A percentile compares a stretch with the other conserved stretches of the same genome.
Conservation (phyloP, 2,113 vertebrate genomes). For the Cervus canadensis region DNA sequence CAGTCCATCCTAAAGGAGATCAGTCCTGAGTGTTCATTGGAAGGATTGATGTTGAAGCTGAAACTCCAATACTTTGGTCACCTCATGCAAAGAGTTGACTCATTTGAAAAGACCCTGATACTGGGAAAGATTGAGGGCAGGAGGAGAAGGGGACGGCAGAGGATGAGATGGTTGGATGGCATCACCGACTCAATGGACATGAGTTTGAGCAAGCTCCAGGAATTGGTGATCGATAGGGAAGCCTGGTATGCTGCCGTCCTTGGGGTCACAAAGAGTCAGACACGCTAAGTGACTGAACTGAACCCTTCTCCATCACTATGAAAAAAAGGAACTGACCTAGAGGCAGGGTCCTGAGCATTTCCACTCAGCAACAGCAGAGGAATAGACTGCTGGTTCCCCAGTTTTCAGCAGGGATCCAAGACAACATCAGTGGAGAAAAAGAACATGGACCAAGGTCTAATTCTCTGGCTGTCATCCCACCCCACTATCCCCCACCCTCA, state of each 20-base stretch:
- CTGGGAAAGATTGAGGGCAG: background rate
- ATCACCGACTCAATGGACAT: background rate
- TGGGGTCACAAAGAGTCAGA: background rate
- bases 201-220: background rate
- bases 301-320: background rate
- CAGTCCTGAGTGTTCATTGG: background rate
- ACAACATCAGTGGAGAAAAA: background rate
- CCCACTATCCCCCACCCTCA: rapidly evolving
- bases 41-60: background rate
- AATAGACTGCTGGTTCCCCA: background rate
- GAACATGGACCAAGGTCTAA: background rate
- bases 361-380: background rate
- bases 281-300: background rate
- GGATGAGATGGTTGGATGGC: background rate
- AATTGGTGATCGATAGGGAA: background rate
- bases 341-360: background rate
- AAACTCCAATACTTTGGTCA: background rate
- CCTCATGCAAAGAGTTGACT: background rate
- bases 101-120: background rate
- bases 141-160: background rate
- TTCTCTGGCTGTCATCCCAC: background rate
- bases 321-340: background rate
- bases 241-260: background rate
- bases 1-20: background rate
- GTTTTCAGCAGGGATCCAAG: background rate